Percentiles rank a stretch among this genome's conserved stretches.
Evolutionary conservation across 2,113 vertebrate species (phyloP).

Genomic region (Coracopsis vasa): DNA sequence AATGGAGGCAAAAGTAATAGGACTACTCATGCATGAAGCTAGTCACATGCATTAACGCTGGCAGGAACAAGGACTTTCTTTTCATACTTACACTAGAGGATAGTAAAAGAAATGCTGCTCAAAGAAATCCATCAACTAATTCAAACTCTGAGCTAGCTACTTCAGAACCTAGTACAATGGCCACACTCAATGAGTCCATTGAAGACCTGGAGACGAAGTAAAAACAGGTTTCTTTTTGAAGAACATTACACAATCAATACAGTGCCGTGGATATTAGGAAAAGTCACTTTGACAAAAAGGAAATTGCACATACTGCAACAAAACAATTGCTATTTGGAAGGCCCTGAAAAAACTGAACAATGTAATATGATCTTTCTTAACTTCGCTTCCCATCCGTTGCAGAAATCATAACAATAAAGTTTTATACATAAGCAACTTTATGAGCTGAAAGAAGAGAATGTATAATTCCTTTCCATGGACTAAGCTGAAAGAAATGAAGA

Average conservation of each 20-base stretch:
- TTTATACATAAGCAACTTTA: slow-evolving; percentile 63
- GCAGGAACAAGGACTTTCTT: slow-evolving; percentile 66
- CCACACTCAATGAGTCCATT: slow-evolving; percentile 45
- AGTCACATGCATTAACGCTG: slow-evolving; percentile 54
- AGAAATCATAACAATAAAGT: slow-evolving; percentile 65
- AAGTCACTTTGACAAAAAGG: slow-evolving; percentile 51
- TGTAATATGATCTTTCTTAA: slow-evolving; percentile 41
- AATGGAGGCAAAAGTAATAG: slow-evolving; percentile 53
- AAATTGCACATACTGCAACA: slow-evolving; percentile 61
- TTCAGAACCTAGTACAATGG: slow-evolving; percentile 47
- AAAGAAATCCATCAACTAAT: slow-evolving; percentile 58
- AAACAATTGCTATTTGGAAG: slow-evolving; percentile 56
- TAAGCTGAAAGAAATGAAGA: slow-evolving; percentile 65
- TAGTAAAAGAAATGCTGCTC: slow-evolving; percentile 56
- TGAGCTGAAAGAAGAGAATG: slow-evolving; percentile 59
- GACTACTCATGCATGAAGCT: slow-evolving; percentile 63
- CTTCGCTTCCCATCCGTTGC: slow-evolving; percentile 64
- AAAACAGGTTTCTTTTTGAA: slow-evolving; percentile 52
- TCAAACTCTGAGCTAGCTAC: slow-evolving; percentile 56
- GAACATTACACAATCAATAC: slow-evolving; percentile 42
- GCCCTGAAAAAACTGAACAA: slow-evolving; percentile 38
- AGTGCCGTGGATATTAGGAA: slow-evolving; percentile 27
- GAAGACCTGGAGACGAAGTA: slow-evolving; percentile 39
- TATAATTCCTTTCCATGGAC: slow-evolving; percentile 56
- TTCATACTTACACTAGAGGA: slow-evolving; percentile 37